Evolutionary conservation across 1,140 invertebrate genomes (phyloP).

Genomic region (Euborellia annulipes): DNA sequence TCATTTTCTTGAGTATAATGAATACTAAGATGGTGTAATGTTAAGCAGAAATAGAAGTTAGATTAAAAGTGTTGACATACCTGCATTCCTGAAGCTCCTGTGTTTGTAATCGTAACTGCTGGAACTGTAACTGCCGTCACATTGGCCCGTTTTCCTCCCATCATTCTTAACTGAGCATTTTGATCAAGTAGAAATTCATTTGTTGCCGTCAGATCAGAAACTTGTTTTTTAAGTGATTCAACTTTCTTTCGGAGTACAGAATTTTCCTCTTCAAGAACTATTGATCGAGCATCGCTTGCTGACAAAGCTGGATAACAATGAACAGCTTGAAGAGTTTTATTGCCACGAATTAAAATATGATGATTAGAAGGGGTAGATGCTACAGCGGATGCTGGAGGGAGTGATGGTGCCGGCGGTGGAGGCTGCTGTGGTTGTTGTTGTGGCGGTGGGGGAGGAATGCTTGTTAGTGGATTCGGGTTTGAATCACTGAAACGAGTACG

Average conservation of each 20-base stretch:
- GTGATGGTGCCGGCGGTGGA: too few relatives aligned
- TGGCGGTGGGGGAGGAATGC: too few relatives aligned
- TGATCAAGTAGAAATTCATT: conserved; percentile 69
- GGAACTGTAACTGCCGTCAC: conserved; percentile 30
- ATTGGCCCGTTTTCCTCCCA: conserved; percentile 35
- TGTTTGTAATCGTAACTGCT: conserved; percentile 16
- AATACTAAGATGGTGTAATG: conserved; percentile 36
- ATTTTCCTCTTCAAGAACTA: conserved; percentile 59
- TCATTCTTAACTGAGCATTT: conserved; percentile 56
- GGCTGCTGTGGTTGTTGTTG: too few relatives aligned
- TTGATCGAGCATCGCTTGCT: conserved; percentile 29
- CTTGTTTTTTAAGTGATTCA: conserved; percentile 55
- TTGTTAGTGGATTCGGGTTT: too few relatives aligned
- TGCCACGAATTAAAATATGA: too few relatives aligned
- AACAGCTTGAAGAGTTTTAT: conserved; percentile 8
- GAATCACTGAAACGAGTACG: conserved; percentile 10
- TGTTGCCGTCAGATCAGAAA: conserved; percentile 52
- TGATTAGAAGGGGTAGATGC: too few relatives aligned
- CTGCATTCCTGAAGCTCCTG: conserved; percentile 15
- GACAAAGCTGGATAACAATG: conserved; percentile 30
- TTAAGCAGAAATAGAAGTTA: conserved; percentile 11
- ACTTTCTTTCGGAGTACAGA: conserved; percentile 49
- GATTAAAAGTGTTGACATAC: conserved; percentile 24
- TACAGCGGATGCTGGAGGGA: too few relatives aligned
- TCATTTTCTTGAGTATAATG: conserved; percentile 36